Evolutionary conservation across 2,888 invertebrate species (phyloP).

Genomic region (Nomada hirtipes): DNA sequence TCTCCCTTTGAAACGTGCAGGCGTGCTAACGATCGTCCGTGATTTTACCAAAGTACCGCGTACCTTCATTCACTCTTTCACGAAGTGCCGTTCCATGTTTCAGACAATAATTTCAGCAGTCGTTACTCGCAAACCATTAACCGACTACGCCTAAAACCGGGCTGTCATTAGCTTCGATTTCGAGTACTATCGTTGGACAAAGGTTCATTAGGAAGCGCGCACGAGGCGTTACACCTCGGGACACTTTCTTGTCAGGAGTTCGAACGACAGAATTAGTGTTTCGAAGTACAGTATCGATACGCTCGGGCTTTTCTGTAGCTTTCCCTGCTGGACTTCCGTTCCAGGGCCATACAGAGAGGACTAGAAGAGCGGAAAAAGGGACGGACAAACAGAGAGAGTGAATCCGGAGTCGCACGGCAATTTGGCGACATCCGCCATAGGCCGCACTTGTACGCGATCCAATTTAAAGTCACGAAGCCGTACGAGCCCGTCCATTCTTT

Average conservation of each 20-base stretch:
- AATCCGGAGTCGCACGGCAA: conserved; percentile 82
- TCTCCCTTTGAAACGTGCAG: not conserved
- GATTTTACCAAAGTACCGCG: not conserved
- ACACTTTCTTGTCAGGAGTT: too few relatives aligned
- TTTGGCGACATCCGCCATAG: conserved; percentile 83
- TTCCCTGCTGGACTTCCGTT: conserved; percentile 68
- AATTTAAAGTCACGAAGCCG: conserved; percentile 82
- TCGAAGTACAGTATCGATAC: too few relatives aligned
- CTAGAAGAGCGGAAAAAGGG: conserved; percentile 42
- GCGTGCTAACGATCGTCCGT: conserved; percentile 23
- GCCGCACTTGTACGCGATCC: conserved; percentile 82
- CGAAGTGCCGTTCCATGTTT: not conserved
- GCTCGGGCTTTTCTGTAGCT: conserved; percentile 35
- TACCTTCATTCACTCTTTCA: not conserved
- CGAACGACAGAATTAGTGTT: too few relatives aligned
- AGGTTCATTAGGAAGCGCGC: too few relatives aligned
- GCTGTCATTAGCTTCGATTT: too few relatives aligned
- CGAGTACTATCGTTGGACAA: too few relatives aligned
- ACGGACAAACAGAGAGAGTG: conserved; percentile 59
- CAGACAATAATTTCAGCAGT: too few relatives aligned
- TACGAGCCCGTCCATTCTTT: conserved; percentile 75
- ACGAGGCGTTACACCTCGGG: too few relatives aligned
- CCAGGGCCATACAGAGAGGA: conserved; percentile 38
- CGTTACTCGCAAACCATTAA: too few relatives aligned
- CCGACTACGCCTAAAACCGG: too few relatives aligned